These are phyloP conservation scores for Alosa sapidissima DNA, from an alignment of 2,797 vertebrate species.

Conservation along the genomic window DNA sequence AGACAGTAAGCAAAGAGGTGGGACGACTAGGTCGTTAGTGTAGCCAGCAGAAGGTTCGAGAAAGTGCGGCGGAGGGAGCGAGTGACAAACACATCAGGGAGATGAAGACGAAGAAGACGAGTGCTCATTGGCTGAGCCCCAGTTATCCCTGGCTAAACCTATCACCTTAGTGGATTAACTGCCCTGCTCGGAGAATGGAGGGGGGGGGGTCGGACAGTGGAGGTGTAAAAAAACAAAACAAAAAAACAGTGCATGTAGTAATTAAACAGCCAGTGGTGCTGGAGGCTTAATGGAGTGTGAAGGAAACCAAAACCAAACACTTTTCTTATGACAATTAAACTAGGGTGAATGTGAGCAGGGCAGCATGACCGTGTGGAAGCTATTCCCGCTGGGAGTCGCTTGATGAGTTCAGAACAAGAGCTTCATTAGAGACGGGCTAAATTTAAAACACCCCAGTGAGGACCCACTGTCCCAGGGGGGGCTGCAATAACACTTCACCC, in stretches of 20 bases:
- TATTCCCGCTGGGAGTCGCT: neutral
- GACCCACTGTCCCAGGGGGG: neutral
- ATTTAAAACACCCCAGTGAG: neutral
- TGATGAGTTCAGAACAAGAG: conserved; percentile 17
- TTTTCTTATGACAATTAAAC: neutral
- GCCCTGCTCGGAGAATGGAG: neutral
- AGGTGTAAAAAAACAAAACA: neutral
- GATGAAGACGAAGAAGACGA: neutral
- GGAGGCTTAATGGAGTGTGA: neutral
- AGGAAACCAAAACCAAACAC: neutral
- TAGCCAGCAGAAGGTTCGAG: neutral
- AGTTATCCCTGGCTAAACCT: conserved; percentile 41
- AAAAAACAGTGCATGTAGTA: neutral
- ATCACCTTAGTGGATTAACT: conserved; percentile 38
- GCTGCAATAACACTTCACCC: neutral
- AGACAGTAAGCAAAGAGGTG: neutral
- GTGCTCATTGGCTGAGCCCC: conserved; percentile 30
- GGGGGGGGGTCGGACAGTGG: neutral
- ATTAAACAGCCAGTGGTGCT: neutral
- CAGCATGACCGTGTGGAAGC: neutral
- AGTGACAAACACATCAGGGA: neutral
- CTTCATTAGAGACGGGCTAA: conserved; percentile 1
- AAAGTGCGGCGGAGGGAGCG: neutral
- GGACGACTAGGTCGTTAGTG: neutral
- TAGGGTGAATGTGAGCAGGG: neutral